Percentiles rank a stretch among this genome's conserved stretches.
These are phyloP conservation scores for Crotophaga sulcirostris DNA, from an alignment of 2,113 vertebrate genomes.

Conservation along the genomic window DNA sequence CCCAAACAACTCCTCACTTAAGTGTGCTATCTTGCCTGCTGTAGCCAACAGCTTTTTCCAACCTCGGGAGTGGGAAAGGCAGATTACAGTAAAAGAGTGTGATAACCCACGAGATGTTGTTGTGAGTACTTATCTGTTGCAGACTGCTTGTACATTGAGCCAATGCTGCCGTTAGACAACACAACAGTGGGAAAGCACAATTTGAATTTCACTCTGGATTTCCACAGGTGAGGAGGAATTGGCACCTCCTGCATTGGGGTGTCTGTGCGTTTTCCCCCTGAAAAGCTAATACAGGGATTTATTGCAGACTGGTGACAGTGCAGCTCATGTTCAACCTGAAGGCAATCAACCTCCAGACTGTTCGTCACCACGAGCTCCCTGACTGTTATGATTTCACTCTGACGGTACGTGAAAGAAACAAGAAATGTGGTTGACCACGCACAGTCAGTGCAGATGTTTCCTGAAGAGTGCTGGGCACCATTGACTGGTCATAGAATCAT, in stretches of 20 bases:
- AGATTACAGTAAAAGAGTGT: background rate
- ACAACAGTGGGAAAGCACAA: slow-evolving; percentile 50
- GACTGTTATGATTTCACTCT: slow-evolving; percentile 92
- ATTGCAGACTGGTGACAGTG: slow-evolving; percentile 84
- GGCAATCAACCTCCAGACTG: slow-evolving; percentile 93
- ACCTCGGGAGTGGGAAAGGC: background rate
- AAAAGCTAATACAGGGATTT: slow-evolving; percentile 25
- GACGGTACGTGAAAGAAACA: slow-evolving; percentile 71
- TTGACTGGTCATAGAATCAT: background rate
- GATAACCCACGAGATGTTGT: slow-evolving; percentile 15
- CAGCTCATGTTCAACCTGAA: slow-evolving; percentile 88
- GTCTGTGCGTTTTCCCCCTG: background rate
- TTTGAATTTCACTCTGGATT: slow-evolving; percentile 87
- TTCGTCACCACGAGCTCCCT: slow-evolving; percentile 90
- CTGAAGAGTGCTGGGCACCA: background rate
- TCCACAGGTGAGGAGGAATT: slow-evolving; percentile 83
- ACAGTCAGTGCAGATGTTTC: background rate
- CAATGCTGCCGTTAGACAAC: slow-evolving; percentile 47
- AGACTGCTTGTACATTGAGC: slow-evolving; percentile 89
- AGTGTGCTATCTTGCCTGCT: background rate
- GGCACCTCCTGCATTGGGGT: background rate
- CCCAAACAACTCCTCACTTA: background rate
- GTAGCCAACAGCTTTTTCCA: background rate
- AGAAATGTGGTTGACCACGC: background rate
- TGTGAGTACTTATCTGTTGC: slow-evolving; percentile 48